A percentile compares a stretch with the other conserved stretches of the same genome.
phyloP scores from a whole-genome alignment of 1,140 invertebrate species.

The Diorhabda carinulata region DNA sequence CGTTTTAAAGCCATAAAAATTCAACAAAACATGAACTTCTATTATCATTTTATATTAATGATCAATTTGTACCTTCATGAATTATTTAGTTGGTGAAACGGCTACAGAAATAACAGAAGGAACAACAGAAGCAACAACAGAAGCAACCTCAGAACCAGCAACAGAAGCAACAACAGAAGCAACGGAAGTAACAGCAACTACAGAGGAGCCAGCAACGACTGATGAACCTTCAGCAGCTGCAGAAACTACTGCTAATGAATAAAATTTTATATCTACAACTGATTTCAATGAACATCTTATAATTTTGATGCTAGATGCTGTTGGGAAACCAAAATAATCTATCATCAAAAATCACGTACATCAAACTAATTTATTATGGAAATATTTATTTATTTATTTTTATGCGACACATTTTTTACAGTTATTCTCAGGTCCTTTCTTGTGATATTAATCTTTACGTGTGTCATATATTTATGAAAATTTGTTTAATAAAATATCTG shows the following conservation, averaged over 20 bases:
- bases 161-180: background rate
- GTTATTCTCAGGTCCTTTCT: no score
- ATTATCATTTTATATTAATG: background rate
- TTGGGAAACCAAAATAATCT: no score
- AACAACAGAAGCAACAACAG: background rate
- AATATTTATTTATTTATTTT: no score
- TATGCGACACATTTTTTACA: no score
- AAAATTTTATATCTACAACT: no score
- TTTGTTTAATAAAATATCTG: no score
- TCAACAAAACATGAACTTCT: background rate
- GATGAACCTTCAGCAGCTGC: slow-evolving; percentile 7
- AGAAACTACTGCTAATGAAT: background rate
- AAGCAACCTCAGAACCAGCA: background rate
- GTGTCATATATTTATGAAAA: no score
- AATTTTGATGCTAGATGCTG: no score
- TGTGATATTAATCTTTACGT: no score
- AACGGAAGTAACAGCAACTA: slow-evolving; percentile 8
- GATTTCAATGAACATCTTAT: no score
- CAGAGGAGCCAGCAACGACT: slow-evolving; percentile 17
- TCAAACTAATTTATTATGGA: no score
- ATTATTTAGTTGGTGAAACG: background rate
- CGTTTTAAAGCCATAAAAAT: background rate
- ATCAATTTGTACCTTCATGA: background rate
- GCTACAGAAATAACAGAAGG: background rate
- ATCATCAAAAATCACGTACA: no score